Evolutionary conservation across 2,888 invertebrate genomes (phyloP).

Genomic region (Cantharis rufa): DNA sequence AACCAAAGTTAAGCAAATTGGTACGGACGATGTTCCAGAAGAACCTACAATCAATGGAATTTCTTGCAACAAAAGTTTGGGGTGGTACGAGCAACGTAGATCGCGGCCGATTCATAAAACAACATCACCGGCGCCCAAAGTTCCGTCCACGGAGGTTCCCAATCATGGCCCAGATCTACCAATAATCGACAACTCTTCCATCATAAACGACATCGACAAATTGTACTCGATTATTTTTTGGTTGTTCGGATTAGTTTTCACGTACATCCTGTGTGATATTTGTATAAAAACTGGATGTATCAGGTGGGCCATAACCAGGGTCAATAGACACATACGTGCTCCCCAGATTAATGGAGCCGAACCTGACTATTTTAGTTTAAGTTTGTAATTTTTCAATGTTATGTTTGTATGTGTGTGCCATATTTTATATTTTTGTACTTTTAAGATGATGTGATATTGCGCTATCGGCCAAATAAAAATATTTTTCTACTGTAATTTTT

Average conservation of each 20-base stretch:
- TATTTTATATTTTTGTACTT: background rate
- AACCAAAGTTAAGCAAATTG: slow-evolving; percentile 21
- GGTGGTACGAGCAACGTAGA: background rate
- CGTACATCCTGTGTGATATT: background rate
- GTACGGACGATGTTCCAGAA: background rate
- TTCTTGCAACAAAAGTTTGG: slow-evolving; percentile 21
- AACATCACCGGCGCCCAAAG: background rate
- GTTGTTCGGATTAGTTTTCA: background rate
- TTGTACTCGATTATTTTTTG: background rate
- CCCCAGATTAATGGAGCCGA: background rate
- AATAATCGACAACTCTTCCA: background rate
- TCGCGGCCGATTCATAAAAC: background rate
- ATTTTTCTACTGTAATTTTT: background rate
- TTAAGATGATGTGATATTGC: background rate
- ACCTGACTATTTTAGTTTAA: background rate
- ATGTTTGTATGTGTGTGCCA: too few species aligned
- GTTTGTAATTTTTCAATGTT: background rate
- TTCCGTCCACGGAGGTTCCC: background rate
- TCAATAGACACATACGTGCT: background rate
- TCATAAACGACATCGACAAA: background rate
- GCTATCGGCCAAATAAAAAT: background rate
- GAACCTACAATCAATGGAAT: slow-evolving; percentile 20
- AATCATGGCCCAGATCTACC: background rate
- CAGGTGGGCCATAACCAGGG: background rate
- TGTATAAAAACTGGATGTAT: background rate